A percentile compares a stretch with the other conserved stretches of the same genome.
Evolutionary conservation across 2,113 vertebrate species (phyloP).

Genomic region (Callipepla squamata): DNA sequence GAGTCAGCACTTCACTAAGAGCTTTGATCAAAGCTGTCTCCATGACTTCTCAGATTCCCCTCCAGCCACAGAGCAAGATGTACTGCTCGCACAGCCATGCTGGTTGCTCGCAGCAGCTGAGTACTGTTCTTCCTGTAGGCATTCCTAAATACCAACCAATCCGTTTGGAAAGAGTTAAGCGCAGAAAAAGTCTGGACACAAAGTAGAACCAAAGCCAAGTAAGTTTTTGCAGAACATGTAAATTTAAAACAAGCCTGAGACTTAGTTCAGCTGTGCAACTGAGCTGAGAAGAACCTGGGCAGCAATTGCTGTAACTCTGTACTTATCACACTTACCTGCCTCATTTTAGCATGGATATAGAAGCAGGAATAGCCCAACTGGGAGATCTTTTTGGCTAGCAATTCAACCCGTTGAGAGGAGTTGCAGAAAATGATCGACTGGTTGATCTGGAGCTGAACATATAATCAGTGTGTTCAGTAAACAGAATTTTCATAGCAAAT

Average conservation of each 20-base stretch:
- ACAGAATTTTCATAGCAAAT: neutral
- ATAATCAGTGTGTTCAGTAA: neutral
- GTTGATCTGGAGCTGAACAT: slow-evolving; percentile 96
- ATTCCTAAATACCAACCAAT: neutral
- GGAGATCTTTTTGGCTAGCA: slow-evolving; percentile 99
- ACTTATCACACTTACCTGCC: slow-evolving; percentile 87
- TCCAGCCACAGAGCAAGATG: neutral
- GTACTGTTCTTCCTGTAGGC: neutral
- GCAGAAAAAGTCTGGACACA: neutral
- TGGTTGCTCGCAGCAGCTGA: accelerated
- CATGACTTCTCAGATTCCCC: neutral
- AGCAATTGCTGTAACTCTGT: neutral
- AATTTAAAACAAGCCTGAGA: neutral
- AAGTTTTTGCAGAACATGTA: neutral
- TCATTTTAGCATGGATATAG: slow-evolving; percentile 99
- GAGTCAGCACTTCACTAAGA: neutral
- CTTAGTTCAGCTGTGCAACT: neutral
- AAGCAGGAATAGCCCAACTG: slow-evolving; percentile 99
- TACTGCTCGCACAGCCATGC: neutral
- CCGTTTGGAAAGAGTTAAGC: neutral
- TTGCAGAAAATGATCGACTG: slow-evolving; percentile 99
- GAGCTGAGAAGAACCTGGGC: neutral
- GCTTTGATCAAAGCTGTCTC: neutral
- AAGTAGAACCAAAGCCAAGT: neutral
- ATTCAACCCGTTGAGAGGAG: slow-evolving; percentile 98